These are phyloP conservation scores for Sitobion miscanthi DNA, from an alignment of 1,140 invertebrate species.

Conservation along the genomic window DNA sequence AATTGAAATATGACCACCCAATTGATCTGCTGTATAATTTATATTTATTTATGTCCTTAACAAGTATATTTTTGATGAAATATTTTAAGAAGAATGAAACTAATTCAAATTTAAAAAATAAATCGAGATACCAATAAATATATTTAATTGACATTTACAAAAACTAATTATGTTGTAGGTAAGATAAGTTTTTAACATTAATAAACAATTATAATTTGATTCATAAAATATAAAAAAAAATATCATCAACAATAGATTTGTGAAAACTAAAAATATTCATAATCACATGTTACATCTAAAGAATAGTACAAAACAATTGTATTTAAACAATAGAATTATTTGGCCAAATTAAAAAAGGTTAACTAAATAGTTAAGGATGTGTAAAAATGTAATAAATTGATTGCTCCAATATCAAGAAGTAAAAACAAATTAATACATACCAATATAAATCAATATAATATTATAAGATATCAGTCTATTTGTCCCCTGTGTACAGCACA, in stretches of 20 bases:
- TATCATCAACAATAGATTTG: neutral
- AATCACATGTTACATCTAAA: neutral
- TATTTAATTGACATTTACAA: neutral
- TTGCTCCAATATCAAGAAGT: neutral
- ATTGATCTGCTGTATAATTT: no score
- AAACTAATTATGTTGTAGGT: neutral
- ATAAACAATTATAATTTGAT: neutral
- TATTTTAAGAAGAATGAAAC: neutral
- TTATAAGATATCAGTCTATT: conserved; percentile 50
- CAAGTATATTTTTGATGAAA: neutral
- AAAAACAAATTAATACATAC: neutral
- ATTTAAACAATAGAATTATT: neutral
- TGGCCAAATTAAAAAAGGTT: neutral
- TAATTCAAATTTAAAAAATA: neutral
- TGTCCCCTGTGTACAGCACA: conserved; percentile 41
- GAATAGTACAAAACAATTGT: neutral
- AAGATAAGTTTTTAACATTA: neutral
- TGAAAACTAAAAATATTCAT: neutral
- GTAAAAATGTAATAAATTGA: neutral
- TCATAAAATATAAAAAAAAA: neutral
- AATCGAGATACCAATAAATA: neutral
- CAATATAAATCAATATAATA: neutral
- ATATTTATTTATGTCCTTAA: no score
- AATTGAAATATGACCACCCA: no score
- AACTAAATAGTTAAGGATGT: neutral